Evolutionary conservation across 2,113 vertebrate genomes (phyloP), one percentile per base, ranked within the genome.

Genomic region (Callocephalon fimbriatum): DNA sequence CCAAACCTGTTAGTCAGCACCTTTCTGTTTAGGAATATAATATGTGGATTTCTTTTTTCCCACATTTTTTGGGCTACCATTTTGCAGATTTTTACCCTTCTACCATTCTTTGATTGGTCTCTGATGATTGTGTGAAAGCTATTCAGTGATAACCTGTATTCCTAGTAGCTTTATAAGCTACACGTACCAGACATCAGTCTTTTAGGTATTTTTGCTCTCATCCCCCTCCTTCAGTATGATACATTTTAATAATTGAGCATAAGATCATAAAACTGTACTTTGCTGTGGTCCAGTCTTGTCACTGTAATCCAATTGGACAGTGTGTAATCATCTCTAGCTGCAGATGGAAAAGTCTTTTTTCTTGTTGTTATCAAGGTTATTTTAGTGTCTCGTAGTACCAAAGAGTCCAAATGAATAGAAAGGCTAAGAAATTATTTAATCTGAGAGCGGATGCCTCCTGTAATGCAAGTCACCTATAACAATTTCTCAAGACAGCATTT

Each of bases 321-420:
- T 11, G 5, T 44, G 50, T 20, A 80, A 74, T 77, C 54, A 71
- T 29, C 50, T 77, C 63, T 35, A 86, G 50, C 42, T 63, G 35
- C 59, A 77, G 71, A 74, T 38, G 21, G 71, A 94, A 92, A 86
- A 67, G 14, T 53, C 1, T 67, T 63, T 78, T 53, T 48, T 71
- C 12, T 35, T 87, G n/a, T n/a, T 75, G 74, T 40, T 84, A 62
- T 80, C 83, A 95, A 90, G 73, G 51, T 77, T 86, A 80, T 92
- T 27, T 56, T 44, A 88, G 75, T 42, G 44, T 63, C 75, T 77
- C 56, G 35, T 74, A 58, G 32, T 32, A 86, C 38, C 72, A 38
- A 68, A 61, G 63, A 86, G 18, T 44, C 59, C 67, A 92, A 92
- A 90, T 80, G 59, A 94, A 97, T 59, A 80, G 92, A 93, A 96